A percentile compares a stretch with the other conserved stretches of the same genome.
These are phyloP conservation scores for Lithosia quadra DNA, from an alignment of 2,888 invertebrate genomes.

Conservation along the genomic window DNA sequence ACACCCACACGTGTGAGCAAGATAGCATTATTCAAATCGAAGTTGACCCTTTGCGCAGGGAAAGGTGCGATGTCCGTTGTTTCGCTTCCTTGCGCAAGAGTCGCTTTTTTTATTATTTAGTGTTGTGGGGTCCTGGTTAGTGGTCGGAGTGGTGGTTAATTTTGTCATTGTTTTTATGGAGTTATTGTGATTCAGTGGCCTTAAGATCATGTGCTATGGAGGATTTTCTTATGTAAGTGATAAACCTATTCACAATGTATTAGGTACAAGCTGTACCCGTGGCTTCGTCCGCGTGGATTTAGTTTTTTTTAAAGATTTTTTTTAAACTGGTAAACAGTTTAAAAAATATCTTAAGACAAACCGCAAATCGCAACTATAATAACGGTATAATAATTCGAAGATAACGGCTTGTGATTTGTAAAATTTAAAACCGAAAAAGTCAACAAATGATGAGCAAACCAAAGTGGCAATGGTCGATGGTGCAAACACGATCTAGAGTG, in stretches of 20 bases:
- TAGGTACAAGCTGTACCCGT: no score
- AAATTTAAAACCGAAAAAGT: no score
- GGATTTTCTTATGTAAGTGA: constrained; percentile 13
- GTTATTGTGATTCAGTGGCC: not conserved
- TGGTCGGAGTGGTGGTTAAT: constrained; percentile 34
- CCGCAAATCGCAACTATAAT: no score
- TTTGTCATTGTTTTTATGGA: constrained; percentile 13
- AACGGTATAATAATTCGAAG: no score
- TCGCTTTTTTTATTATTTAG: constrained; percentile 46
- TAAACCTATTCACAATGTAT: not conserved
- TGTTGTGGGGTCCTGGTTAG: constrained; percentile 29
- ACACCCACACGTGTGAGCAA: constrained; percentile 16
- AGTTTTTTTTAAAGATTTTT: no score
- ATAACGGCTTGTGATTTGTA: no score
- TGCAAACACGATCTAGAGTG: no score
- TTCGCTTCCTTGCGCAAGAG: constrained; percentile 56
- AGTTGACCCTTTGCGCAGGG: constrained; percentile 46
- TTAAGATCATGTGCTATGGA: constrained; percentile 18
- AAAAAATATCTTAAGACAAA: no score
- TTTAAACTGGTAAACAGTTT: no score
- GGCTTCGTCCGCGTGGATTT: no score
- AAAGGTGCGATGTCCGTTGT: constrained; percentile 54
- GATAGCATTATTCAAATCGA: constrained; percentile 37
- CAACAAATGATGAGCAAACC: no score
- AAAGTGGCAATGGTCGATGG: no score